A percentile compares a stretch with the other conserved stretches of the same genome.
phyloP scores from a whole-genome alignment of 2,888 invertebrate genomes.

The Melipona bicolor region DNA sequence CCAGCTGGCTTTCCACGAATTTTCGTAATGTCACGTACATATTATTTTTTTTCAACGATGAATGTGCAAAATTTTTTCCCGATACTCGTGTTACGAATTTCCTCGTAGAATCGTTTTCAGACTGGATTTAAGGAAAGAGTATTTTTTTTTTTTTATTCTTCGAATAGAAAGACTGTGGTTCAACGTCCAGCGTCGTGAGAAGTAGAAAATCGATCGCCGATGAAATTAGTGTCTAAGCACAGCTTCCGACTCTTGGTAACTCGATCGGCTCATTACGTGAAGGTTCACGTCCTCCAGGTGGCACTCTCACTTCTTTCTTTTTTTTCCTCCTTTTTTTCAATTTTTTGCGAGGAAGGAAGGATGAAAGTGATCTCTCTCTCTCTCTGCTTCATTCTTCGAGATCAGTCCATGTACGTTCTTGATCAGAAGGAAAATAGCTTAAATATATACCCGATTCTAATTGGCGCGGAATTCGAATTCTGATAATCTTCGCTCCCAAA shows the following conservation, averaged over 20 bases:
- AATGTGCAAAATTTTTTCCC: not conserved
- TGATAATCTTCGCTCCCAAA: too few species aligned
- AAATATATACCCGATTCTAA: too few species aligned
- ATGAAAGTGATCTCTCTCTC: slow-evolving; percentile 51
- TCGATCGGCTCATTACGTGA: slow-evolving; percentile 61
- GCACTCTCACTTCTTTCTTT: slow-evolving; percentile 29
- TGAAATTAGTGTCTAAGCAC: slow-evolving; percentile 55
- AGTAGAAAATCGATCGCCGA: slow-evolving; percentile 47
- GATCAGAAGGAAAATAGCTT: too few species aligned
- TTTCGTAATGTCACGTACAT: not conserved
- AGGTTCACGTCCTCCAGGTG: slow-evolving; percentile 41
- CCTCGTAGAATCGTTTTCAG: too few species aligned
- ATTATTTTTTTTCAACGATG: too few species aligned
- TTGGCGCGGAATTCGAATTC: too few species aligned
- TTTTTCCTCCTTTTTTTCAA: not conserved
- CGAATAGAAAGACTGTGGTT: slow-evolving; percentile 13
- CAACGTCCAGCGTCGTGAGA: slow-evolving; percentile 27
- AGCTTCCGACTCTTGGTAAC: slow-evolving; percentile 58
- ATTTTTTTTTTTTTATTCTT: not conserved
- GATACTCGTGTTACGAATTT: too few species aligned
- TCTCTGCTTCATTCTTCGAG: not conserved
- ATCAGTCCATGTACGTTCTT: too few species aligned
- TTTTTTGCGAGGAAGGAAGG: slow-evolving; percentile 34
- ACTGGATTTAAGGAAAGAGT: too few species aligned
- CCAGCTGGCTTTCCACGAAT: slow-evolving; percentile 15